A percentile compares a stretch with the other conserved stretches of the same genome.
Conservation (phyloP, 2,113 vertebrate genomes). For the Colossoma macropomum region DNA sequence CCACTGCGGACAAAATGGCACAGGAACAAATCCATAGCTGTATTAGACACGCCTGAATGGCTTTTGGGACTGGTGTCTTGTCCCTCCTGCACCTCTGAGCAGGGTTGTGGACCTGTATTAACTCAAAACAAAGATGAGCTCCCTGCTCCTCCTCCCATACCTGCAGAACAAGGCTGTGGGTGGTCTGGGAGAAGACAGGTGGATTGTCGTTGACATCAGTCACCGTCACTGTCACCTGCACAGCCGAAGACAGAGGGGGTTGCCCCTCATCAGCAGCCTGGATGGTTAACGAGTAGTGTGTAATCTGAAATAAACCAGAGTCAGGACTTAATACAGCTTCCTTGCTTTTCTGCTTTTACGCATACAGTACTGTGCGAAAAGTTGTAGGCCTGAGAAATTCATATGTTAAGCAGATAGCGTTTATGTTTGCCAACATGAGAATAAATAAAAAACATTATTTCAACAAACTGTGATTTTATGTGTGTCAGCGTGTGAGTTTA, state of each 20-base stretch:
- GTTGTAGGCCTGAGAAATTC: too few species aligned
- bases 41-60: conserved; percentile 17
- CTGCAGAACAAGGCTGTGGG: conserved; percentile 88
- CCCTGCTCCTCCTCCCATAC: conserved; percentile 65
- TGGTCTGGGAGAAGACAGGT: conserved; percentile 91
- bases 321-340: too few species aligned
- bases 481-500: too few species aligned
- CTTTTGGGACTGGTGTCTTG: conserved; percentile 21
- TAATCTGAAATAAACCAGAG: conserved; percentile 70
- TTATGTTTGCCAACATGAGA: too few species aligned
- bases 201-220: conserved; percentile 93
- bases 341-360: too few species aligned
- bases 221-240: conserved; percentile 78
- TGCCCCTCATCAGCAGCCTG: conserved; percentile 87
- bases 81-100: neutral
- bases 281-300: conserved; percentile 88
- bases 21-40: conserved; percentile 18
- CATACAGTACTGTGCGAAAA: too few species aligned
- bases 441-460: too few species aligned
- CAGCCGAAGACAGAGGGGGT: conserved; percentile 83
- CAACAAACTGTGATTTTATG: too few species aligned
- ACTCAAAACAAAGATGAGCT: neutral
- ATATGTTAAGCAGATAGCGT: too few species aligned
- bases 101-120: conserved; percentile 7
- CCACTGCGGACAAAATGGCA: conserved; percentile 13